phyloP scores from a whole-genome alignment of 1,140 invertebrate genomes.

The Druon quercuslanigerum region DNA sequence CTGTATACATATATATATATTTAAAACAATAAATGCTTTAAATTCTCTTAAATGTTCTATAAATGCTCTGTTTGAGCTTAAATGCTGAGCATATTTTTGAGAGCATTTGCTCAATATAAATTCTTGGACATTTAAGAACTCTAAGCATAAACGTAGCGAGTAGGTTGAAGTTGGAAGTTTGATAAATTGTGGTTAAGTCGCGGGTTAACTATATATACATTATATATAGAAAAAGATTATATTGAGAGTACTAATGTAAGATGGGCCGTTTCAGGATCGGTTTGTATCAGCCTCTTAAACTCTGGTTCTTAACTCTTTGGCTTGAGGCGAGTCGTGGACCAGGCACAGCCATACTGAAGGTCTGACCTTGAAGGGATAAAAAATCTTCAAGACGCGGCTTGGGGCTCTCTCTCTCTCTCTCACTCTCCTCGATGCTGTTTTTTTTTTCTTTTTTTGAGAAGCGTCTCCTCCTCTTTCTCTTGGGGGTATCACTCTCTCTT shows the following conservation, averaged over 20 bases:
- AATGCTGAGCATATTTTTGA: too few species aligned
- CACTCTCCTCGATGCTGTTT: conserved; percentile 36
- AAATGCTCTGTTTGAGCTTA: too few species aligned
- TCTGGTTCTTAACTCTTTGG: conserved; percentile 54
- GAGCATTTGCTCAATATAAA: too few species aligned
- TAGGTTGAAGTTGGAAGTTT: background rate
- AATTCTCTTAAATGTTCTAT: too few species aligned
- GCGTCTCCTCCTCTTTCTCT: conserved; percentile 14
- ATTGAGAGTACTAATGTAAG: too few species aligned
- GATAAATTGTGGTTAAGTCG: background rate
- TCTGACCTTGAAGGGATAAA: conserved; percentile 73
- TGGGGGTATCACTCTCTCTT: conserved; percentile 8
- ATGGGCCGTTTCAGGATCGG: background rate
- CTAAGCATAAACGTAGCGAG: too few species aligned
- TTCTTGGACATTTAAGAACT: too few species aligned
- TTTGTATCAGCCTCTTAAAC: conserved; percentile 54
- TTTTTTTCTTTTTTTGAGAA: conserved; percentile 40
- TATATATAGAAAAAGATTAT: background rate
- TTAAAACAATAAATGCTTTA: too few species aligned
- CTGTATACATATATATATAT: too few species aligned
- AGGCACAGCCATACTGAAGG: conserved; percentile 69
- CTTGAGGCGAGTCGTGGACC: conserved; percentile 61
- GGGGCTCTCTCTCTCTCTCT: conserved; percentile 53
- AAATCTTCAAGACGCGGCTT: conserved; percentile 66
- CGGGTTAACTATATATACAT: conserved; percentile 1